Evolutionary conservation across 1,140 invertebrate genomes (phyloP).

Genomic region (Pachyrhynchus sulphureomaculatus): DNA sequence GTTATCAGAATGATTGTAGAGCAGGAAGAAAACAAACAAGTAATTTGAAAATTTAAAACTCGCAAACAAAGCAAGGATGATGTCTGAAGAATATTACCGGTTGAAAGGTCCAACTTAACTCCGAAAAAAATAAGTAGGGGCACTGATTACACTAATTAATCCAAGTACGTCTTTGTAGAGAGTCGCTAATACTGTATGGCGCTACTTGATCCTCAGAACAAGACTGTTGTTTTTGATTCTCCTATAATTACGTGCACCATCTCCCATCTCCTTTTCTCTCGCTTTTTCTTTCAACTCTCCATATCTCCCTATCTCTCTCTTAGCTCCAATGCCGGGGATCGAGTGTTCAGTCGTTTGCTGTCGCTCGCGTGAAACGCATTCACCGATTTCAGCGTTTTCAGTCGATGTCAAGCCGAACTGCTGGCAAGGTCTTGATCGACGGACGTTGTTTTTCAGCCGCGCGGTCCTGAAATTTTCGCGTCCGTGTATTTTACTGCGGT

Average conservation of each 20-base stretch:
- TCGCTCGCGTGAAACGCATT: conserved; percentile 31
- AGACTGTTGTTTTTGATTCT: conserved; percentile 44
- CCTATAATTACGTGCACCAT: conserved; percentile 36
- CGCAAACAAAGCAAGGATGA: neutral
- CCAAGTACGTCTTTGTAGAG: conserved; percentile 39
- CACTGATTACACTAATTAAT: conserved; percentile 43
- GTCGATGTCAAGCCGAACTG: conserved; percentile 29
- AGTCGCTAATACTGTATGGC: conserved; percentile 42
- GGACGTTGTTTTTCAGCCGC: conserved; percentile 11
- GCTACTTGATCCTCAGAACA: conserved; percentile 41
- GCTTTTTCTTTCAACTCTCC: conserved; percentile 15
- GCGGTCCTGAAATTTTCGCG: conserved; percentile 15
- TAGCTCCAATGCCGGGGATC: conserved; percentile 33
- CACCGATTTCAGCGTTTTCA: conserved; percentile 26
- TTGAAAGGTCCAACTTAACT: neutral
- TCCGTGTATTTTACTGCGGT: neutral
- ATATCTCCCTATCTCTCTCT: conserved; percentile 29
- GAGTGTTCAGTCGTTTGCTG: conserved; percentile 36
- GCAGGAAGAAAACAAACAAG: no score
- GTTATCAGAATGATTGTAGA: no score
- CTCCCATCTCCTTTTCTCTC: conserved; percentile 29
- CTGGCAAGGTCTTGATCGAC: conserved; percentile 21
- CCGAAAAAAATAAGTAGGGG: neutral
- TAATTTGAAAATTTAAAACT: no score
- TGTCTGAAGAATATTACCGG: neutral